A percentile compares a stretch with the other conserved stretches of the same genome.
phyloP scores from a whole-genome alignment of 2,797 vertebrate genomes.

The Scleropages formosus region DNA sequence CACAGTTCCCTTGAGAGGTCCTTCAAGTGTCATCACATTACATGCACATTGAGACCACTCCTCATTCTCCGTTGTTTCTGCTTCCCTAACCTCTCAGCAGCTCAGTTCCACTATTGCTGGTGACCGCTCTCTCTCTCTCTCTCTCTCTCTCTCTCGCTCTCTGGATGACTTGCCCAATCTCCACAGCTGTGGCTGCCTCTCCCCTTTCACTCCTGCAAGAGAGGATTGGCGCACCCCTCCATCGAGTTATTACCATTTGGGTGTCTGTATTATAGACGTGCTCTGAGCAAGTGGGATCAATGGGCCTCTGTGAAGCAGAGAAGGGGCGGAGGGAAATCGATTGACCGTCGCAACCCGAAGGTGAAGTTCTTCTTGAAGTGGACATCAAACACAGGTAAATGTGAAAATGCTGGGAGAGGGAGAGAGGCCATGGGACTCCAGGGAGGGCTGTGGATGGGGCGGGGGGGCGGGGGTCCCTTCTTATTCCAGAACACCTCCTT shows the following conservation, averaged over 20 bases:
- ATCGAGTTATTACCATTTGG: constrained; percentile 54
- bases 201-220: constrained; percentile 24
- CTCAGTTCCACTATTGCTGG: constrained; percentile 10
- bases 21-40: constrained; percentile 31
- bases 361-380: constrained; percentile 49
- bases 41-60: background rate
- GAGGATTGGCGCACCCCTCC: constrained; percentile 36
- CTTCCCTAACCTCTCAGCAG: constrained; percentile 32
- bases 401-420: background rate
- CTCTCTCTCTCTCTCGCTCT: constrained; percentile 6
- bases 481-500: background rate
- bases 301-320: constrained; percentile 44
- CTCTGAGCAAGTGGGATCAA: constrained; percentile 49
- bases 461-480: background rate
- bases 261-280: constrained; percentile 1
- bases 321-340: constrained; percentile 54
- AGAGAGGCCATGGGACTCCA: background rate
- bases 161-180: background rate
- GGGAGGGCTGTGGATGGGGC: background rate
- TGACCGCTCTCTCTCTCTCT: background rate
- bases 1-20: constrained; percentile 49
- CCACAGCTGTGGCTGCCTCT: background rate
- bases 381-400: constrained; percentile 3
- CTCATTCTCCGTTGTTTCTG: constrained; percentile 52
- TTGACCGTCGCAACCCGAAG: constrained; percentile 46